Evolutionary conservation across 35 echinoderm and acorn worm species (phyloP).

Genomic region (Diadema setosum): DNA sequence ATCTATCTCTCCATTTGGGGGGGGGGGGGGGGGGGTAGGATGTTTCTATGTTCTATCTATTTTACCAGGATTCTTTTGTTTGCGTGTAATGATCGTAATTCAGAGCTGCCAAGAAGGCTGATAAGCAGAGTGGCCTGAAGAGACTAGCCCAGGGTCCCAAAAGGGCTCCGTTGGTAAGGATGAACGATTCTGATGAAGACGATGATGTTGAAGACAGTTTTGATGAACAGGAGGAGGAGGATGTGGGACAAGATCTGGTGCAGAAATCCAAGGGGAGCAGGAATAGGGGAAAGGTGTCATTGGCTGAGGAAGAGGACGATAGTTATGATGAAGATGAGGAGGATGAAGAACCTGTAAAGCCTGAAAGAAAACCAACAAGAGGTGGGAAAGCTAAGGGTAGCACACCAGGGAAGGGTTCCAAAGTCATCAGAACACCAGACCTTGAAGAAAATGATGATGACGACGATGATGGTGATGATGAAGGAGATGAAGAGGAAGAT

Average conservation of each 20-base stretch:
- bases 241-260: not conserved
- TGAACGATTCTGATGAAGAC: not conserved
- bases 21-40: too few species aligned
- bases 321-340: not conserved
- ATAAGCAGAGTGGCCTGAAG: not conserved
- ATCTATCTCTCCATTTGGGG: too few species aligned
- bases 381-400: too few species aligned
- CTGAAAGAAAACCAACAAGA: not conserved
- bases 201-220: not conserved
- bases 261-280: not conserved
- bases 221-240: not conserved
- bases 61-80: not conserved
- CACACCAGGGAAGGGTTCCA: not conserved
- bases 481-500: not conserved
- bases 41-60: not conserved
- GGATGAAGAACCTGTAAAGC: not conserved
- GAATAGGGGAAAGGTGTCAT: not conserved
- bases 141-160: not conserved
- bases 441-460: not conserved
- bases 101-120: not conserved
- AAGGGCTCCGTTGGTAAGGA: not conserved
- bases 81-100: not conserved
- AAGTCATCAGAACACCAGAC: not conserved
- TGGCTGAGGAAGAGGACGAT: not conserved
- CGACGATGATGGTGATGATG: not conserved